Evolutionary conservation across 2,113 vertebrate genomes (phyloP).

Genomic region (Phasianus colchicus): DNA sequence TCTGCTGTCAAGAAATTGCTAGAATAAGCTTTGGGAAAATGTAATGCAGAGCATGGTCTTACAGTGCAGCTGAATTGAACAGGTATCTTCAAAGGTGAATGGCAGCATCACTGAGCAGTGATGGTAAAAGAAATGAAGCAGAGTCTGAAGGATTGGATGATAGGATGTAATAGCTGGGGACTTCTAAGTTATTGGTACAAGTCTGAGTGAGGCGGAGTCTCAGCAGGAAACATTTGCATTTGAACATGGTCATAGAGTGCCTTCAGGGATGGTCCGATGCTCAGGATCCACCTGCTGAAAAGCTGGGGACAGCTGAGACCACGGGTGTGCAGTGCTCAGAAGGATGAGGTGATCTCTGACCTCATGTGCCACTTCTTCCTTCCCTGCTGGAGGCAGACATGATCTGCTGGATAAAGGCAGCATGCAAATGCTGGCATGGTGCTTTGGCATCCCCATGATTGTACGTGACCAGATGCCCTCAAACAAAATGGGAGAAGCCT

Average conservation of each 20-base stretch:
- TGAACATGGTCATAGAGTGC: not conserved
- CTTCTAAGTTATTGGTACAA: constrained; percentile 22
- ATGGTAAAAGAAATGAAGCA: not conserved
- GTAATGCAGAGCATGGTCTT: not conserved
- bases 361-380: not conserved
- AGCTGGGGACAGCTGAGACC: accelerated
- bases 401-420: not conserved
- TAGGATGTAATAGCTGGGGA: constrained; percentile 34
- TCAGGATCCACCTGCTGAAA: not conserved
- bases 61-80: constrained; percentile 14
- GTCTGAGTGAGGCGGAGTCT: not conserved
- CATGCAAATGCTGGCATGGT: not conserved
- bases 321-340: not conserved
- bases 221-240: not conserved
- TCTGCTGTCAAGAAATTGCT: constrained; percentile 26
- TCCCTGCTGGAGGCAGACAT: not conserved
- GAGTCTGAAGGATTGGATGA: constrained; percentile 21
- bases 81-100: constrained; percentile 17
- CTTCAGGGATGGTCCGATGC: not conserved
- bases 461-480: not conserved
- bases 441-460: not conserved
- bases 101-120: not conserved
- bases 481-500: not conserved
- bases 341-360: not conserved
- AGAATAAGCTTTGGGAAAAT: not conserved